Base-by-base conservation (phyloP, 2,797 vertebrate genomes). In the Xenentodon cancila region DNA sequence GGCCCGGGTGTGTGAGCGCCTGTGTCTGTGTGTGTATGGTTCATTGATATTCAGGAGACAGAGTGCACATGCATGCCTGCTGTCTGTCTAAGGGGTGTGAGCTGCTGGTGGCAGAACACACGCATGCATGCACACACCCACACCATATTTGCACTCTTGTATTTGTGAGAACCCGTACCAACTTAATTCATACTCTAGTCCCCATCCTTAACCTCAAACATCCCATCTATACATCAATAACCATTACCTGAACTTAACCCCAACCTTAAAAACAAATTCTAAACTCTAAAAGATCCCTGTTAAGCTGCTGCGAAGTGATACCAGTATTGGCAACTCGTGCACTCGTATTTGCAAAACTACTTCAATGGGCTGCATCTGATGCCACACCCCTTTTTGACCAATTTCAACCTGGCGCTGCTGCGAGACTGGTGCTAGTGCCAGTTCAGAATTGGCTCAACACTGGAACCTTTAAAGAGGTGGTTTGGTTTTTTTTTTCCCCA, bases 21-120 rank as follows among this genome's bases (percentile, higher is more conserved):
- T 66, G 60, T 76, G 65, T 48, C 59, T 53, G 74, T 47, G 77
- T 63, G 72, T 68, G 53, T 56, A 59, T 43, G 91, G 82, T 95
- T 98, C 94, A 97, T 99, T 97, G 96, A 95, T 97, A 98, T 98
- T 97, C 96, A 83, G 89, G 92, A 95, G 93, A 93, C 91, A 94
- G 87, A 91, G 93, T 93, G 92, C 92, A 94, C 82, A 91, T 83
- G 82, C 87, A 90, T 88, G 96, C 96, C 96, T 96, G 96, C 96
- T 97, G 97, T 98, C 96, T 97, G 95, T 97, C 96, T 96, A 92
- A 92, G 22, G 94, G 93, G 80, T 82, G 86, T 82, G 88, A 82
- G 82, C 72, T 80, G 94, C 94, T 84, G 87, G 81, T 86, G 84
- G 82, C 85, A 82, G 60, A 77, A 79, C 70, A 79, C 79, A 70